Evolutionary conservation across 1,140 invertebrate genomes (phyloP), one percentile per base, ranked within the genome.

Genomic region (Carposina sasakii): DNA sequence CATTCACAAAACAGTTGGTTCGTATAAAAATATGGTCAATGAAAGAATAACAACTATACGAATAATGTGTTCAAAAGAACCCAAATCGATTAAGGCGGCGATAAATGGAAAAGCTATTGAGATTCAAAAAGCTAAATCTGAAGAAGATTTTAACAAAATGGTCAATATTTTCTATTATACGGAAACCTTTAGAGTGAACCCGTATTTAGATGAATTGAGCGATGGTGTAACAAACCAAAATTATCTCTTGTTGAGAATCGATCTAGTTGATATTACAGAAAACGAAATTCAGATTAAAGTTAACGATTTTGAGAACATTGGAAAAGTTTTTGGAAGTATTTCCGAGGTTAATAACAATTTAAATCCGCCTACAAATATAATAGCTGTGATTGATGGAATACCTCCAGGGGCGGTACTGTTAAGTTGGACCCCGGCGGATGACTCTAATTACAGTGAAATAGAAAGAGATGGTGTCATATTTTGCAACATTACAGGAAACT

Each of bases 231-330:
- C 46, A 16, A 52, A 61, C 17, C 78, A 78, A 59, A 64, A 56
- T 28, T 76, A 63, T 51, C 40, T 79, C n/a, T 52, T 71, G 8
- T 61, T 83, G n/a, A 81, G 77, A 68, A 57, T 83, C 4, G 44
- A 63, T 4, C 65, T 61, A 46, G 23, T 68, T 6, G 69, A 83
- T 45, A 51, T 83, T 2, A 72, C 71, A 10, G 13, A 47, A 9
- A 57, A 48, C 42, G 67, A 77, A 52, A 67, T 81, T 42, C 59
- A 66, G 22, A 49, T 83, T 39, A 83, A 76, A 58, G 40, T 83
- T 9, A 59, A 52, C 10, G 52, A 54, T 37, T 76, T 52, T 48
- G 30, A 47, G 30, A 76, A 72, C 44, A 41, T 51, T 37, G 26
- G 41, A 21, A 26, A 54, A 52, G 42, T 74, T 37, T 64, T 71